Evolutionary conservation across 2,797 vertebrate genomes (phyloP).

Genomic region (Pseudomugil gertrudae): DNA sequence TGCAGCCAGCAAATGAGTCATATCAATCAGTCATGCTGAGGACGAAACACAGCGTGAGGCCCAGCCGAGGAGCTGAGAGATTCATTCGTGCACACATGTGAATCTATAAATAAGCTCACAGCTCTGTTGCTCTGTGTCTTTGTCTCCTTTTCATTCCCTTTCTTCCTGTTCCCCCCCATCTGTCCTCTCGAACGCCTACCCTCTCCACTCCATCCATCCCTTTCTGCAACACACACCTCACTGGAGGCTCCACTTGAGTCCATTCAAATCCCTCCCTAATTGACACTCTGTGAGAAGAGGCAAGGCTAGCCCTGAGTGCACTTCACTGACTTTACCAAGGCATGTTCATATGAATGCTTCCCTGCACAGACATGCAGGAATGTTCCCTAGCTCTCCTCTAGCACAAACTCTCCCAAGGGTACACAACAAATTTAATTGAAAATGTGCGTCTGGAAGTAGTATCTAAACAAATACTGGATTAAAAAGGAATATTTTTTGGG

Average conservation of each 20-base stretch:
- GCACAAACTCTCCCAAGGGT: conserved; percentile 48
- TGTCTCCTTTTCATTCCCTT: conserved; percentile 46
- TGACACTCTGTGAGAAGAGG: conserved; percentile 72
- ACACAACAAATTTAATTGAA: conserved; percentile 58
- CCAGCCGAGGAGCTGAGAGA: conserved; percentile 48
- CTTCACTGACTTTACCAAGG: conserved; percentile 67
- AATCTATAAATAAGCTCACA: conserved; percentile 71
- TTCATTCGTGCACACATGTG: conserved; percentile 61
- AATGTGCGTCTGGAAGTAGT: conserved; percentile 49
- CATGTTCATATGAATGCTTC: conserved; percentile 66
- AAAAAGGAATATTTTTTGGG: conserved; percentile 46
- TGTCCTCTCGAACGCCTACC: conserved; percentile 29
- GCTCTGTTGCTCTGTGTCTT: conserved; percentile 51
- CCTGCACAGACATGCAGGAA: conserved; percentile 59
- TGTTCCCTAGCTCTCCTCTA: conserved; percentile 33
- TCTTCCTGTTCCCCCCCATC: conserved; percentile 14
- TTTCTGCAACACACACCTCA: conserved; percentile 64
- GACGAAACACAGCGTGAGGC: conserved; percentile 66
- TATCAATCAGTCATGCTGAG: conserved; percentile 77
- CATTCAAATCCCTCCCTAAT: conserved; percentile 77
- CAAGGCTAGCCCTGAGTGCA: conserved; percentile 72
- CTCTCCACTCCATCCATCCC: conserved; percentile 33
- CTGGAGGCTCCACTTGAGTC: conserved; percentile 70
- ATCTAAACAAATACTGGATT: conserved; percentile 66
- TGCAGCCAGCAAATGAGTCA: conserved; percentile 73